A percentile compares a stretch with the other conserved stretches of the same genome.
Conservation (phyloP, 2,113 vertebrate genomes). For the Callorhinus ursinus region DNA sequence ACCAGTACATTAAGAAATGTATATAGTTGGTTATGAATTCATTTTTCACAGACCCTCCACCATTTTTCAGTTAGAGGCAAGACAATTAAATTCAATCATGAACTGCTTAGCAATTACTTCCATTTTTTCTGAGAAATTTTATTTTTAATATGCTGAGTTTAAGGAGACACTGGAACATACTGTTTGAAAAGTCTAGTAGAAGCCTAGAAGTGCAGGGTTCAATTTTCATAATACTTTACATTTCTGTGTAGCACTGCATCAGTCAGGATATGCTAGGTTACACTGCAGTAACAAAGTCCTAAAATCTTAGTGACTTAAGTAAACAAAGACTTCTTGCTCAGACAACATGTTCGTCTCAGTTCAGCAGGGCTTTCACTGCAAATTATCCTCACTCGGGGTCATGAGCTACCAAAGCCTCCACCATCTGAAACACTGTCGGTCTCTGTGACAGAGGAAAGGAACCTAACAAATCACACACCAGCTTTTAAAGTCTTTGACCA, state of each 20-base stretch:
- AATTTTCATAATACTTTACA: not conserved
- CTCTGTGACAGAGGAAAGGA: not conserved
- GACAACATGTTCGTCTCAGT: not conserved
- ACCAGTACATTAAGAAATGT: not conserved
- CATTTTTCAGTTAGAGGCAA: not conserved
- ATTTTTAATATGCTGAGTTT: not conserved
- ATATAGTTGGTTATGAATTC: not conserved
- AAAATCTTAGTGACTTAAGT: not conserved
- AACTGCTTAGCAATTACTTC: not conserved
- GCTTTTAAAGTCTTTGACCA: not conserved
- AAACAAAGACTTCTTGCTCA: not conserved
- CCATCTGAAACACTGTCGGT: not conserved
- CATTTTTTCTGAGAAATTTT: not conserved
- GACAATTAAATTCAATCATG: not conserved
- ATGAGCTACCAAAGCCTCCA: not conserved
- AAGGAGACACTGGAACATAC: not conserved
- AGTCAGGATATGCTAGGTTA: not conserved
- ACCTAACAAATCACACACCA: not conserved
- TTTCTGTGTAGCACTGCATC: not conserved
- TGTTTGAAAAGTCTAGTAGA: not conserved
- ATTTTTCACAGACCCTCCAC: not conserved
- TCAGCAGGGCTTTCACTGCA: not conserved
- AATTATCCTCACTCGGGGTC: not conserved
- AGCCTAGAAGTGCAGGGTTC: not conserved
- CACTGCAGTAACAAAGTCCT: not conserved